These are phyloP conservation scores for Bryconaethiops microstoma DNA, from an alignment of 2,797 vertebrate species.

Conservation along the genomic window DNA sequence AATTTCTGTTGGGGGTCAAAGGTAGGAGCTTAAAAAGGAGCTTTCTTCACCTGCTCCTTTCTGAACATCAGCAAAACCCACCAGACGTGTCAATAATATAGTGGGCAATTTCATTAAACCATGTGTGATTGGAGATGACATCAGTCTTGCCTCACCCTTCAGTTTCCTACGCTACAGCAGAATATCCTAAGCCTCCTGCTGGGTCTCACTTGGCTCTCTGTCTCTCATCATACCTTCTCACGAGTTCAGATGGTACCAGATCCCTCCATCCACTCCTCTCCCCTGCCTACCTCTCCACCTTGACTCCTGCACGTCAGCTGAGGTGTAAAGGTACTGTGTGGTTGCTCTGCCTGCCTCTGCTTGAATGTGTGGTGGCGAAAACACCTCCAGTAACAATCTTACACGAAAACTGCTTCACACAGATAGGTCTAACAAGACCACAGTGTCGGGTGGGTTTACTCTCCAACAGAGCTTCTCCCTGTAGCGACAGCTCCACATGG, in stretches of 20 bases:
- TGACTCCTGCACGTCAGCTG: neutral
- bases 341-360: neutral
- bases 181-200: neutral
- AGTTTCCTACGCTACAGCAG: neutral
- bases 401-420: neutral
- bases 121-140: neutral
- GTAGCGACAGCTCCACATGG: neutral
- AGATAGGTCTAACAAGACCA: neutral
- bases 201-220: neutral
- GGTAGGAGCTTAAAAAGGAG: too few species aligned
- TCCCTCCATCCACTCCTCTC: neutral
- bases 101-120: neutral
- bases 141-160: conserved; percentile 1
- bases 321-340: neutral
- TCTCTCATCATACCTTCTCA: too few species aligned
- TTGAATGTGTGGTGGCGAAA: neutral
- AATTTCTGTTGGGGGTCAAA: too few species aligned
- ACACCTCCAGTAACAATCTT: neutral
- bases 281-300: neutral
- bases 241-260: neutral
- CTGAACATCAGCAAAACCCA: neutral
- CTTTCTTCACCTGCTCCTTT: too few species aligned
- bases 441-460: neutral
- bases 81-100: neutral
- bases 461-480: neutral